phyloP scores from a whole-genome alignment of 2,797 vertebrate species.

The Chelmon rostratus region DNA sequence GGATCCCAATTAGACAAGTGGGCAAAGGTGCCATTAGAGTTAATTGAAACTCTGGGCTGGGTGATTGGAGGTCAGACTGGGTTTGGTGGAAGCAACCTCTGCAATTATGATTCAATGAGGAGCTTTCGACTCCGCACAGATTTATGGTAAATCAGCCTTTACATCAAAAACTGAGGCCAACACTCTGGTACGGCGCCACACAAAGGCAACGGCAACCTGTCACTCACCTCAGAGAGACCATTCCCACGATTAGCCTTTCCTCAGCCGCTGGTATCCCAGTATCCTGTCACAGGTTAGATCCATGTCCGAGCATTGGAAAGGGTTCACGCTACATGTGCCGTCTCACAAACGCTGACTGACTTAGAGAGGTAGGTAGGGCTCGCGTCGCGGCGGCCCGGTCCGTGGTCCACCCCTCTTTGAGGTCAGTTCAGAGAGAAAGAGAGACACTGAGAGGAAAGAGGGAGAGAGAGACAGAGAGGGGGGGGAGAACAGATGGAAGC shows the following conservation, averaged over 20 bases:
- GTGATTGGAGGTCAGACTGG: constrained; percentile 65
- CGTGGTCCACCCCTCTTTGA: constrained; percentile 80
- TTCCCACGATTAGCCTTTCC: constrained; percentile 59
- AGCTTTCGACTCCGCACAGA: constrained; percentile 39
- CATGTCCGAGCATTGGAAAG: constrained; percentile 72
- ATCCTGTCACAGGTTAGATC: constrained; percentile 81
- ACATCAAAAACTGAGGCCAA: neutral
- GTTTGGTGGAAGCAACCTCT: constrained; percentile 28
- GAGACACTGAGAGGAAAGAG: constrained; percentile 62
- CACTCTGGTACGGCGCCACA: neutral
- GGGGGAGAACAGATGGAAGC: constrained; percentile 74
- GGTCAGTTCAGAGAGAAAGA: constrained; percentile 77
- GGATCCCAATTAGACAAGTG: constrained; percentile 58
- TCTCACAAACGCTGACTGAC: constrained; percentile 33
- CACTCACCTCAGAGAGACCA: constrained; percentile 78
- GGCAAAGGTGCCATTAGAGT: constrained; percentile 71
- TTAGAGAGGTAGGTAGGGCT: constrained; percentile 36
- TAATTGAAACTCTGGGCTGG: constrained; percentile 67
- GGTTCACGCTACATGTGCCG: constrained; percentile 37
- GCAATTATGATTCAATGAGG: constrained; percentile 65
- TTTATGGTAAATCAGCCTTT: constrained; percentile 15
- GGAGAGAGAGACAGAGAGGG: constrained; percentile 40
- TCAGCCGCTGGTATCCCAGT: constrained; percentile 62
- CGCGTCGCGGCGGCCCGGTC: constrained; percentile 57
- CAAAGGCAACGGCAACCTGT: constrained; percentile 48